phyloP scores from a whole-genome alignment of 2,888 invertebrate genomes.

The Scaptomyza parva region DNA sequence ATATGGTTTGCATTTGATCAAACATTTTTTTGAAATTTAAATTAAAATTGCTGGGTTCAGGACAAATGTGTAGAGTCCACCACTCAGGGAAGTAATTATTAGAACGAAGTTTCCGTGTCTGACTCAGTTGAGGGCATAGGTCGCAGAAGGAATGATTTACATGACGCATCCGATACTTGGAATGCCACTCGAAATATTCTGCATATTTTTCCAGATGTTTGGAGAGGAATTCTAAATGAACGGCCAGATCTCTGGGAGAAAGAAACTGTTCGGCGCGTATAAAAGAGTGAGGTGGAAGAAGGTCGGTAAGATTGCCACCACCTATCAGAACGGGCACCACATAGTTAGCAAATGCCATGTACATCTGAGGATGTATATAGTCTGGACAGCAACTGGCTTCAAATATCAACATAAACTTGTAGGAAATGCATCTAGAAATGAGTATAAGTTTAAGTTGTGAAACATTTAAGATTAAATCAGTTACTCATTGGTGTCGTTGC shows the following conservation, averaged over 20 bases:
- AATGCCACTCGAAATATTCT: conserved; percentile 87
- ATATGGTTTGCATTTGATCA: no score
- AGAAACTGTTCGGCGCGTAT: conserved; percentile 87
- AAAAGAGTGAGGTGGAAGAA: conserved; percentile 87
- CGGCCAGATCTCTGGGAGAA: conserved; percentile 86
- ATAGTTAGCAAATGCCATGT: conserved; percentile 61
- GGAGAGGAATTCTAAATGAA: conserved; percentile 83
- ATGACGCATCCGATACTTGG: conserved; percentile 35
- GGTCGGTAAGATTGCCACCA: conserved; percentile 86
- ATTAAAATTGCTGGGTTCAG: not conserved
- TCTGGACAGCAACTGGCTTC: conserved; percentile 88
- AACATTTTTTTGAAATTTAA: no score
- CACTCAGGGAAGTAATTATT: conserved; percentile 29
- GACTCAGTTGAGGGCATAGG: conserved; percentile 52
- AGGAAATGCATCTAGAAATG: conserved; percentile 71
- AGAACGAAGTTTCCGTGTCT: not conserved
- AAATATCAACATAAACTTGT: conserved; percentile 88
- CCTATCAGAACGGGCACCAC: conserved; percentile 88
- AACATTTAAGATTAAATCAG: not conserved
- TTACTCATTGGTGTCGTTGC: conserved; percentile 25
- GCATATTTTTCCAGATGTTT: conserved; percentile 86
- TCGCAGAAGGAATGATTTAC: conserved; percentile 47
- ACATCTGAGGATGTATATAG: conserved; percentile 88
- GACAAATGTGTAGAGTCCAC: conserved; percentile 53
- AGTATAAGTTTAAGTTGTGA: not conserved